Evolutionary conservation across 2,888 invertebrate species (phyloP).

Genomic region (Anarsia innoxiella): DNA sequence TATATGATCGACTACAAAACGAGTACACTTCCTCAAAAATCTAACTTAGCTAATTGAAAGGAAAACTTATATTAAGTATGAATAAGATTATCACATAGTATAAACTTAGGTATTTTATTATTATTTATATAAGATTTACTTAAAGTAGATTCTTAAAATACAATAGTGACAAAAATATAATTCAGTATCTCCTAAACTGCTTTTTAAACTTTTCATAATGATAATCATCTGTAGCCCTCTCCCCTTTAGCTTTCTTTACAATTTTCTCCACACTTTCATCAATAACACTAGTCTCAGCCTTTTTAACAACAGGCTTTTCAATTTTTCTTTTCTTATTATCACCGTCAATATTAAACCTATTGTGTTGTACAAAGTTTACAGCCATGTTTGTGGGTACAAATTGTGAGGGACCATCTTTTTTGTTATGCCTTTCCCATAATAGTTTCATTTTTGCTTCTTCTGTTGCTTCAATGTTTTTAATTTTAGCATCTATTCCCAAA

Average conservation of each 20-base stretch:
- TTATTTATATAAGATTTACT: too few species aligned
- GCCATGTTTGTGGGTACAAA: constrained; percentile 99
- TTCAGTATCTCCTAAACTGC: constrained; percentile 90
- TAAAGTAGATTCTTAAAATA: too few species aligned
- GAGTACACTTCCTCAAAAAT: too few species aligned
- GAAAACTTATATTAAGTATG: too few species aligned
- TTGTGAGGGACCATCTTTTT: constrained; percentile 94
- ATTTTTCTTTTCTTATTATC: constrained; percentile 76
- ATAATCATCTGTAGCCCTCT: constrained; percentile 97
- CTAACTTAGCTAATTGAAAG: too few species aligned
- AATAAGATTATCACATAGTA: too few species aligned
- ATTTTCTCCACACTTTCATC: constrained; percentile 69
- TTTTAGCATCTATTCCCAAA: constrained; percentile 99
- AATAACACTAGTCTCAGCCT: constrained; percentile 48
- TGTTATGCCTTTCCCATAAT: constrained; percentile 90
- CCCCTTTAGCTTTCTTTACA: constrained; percentile 82
- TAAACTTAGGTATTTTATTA: too few species aligned
- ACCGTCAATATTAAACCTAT: constrained; percentile 94
- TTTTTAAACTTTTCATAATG: constrained; percentile 98
- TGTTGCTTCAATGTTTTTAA: constrained; percentile 98
- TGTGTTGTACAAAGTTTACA: constrained; percentile 98
- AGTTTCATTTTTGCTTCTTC: constrained; percentile 97
- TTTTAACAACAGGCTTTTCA: constrained; percentile 66
- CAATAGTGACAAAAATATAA: too few species aligned
- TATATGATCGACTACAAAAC: too few species aligned